A percentile compares a stretch with the other conserved stretches of the same genome.
Conservation (phyloP, 2,888 invertebrate genomes). For the Argyresthia albistria region DNA sequence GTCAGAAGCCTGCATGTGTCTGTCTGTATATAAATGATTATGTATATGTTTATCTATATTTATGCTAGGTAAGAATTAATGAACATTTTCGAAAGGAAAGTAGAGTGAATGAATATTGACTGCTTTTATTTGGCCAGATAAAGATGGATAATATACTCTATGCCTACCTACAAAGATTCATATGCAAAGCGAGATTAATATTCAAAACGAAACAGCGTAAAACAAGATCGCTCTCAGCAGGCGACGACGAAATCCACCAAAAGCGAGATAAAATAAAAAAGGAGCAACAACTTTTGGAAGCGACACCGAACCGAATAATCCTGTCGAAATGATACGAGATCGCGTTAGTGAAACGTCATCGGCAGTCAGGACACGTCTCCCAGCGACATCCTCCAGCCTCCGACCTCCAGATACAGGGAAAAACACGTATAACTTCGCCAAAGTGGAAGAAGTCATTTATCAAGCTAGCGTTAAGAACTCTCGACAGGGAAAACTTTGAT, state of each 20-base stretch:
- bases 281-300: constrained; percentile 20
- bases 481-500: constrained; percentile 66
- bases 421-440: constrained; percentile 49
- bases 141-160: no score
- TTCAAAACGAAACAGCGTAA: no score
- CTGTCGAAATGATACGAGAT: constrained; percentile 28
- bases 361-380: constrained; percentile 41
- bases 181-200: no score
- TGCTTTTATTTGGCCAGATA: no score
- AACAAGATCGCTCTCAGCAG: neutral
- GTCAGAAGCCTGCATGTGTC: no score
- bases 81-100: no score
- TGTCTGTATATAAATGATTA: no score
- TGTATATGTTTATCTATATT: no score
- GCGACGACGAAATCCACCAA: neutral
- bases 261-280: constrained; percentile 16
- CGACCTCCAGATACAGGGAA: constrained; percentile 23
- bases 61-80: no score
- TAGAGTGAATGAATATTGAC: no score
- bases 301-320: constrained; percentile 34
- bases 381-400: constrained; percentile 32
- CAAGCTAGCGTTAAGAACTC: constrained; percentile 66
- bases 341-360: constrained; percentile 16
- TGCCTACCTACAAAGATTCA: no score
- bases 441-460: constrained; percentile 67